These are phyloP conservation scores for Trichomalopsis sarcophagae DNA, from an alignment of 1,140 invertebrate genomes.

Conservation along the genomic window DNA sequence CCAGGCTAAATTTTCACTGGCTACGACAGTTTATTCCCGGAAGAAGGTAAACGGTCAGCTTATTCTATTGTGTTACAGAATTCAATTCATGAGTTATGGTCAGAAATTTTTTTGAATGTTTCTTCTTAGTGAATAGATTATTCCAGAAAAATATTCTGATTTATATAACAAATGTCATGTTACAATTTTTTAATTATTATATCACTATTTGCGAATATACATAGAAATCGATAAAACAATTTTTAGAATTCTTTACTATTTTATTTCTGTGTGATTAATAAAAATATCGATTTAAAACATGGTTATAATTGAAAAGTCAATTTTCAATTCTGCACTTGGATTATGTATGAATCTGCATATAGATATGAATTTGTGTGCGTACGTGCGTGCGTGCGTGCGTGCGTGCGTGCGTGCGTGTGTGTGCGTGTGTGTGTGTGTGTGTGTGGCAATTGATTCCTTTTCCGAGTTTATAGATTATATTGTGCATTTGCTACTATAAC, in stretches of 20 bases:
- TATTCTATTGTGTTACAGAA: conserved; percentile 14
- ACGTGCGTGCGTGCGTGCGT: no score
- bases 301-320: no score
- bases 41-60: conserved; percentile 29
- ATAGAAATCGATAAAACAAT: not conserved
- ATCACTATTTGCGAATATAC: not conserved
- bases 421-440: no score
- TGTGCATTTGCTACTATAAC: no score
- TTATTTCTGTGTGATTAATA: no score
- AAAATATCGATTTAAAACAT: no score
- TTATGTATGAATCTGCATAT: no score
- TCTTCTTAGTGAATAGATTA: not conserved
- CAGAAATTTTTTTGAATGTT: not conserved
- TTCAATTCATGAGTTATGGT: conserved; percentile 38
- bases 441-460: no score
- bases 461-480: no score
- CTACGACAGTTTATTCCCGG: conserved; percentile 30
- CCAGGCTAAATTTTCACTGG: conserved; percentile 31
- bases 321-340: no score
- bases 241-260: no score
- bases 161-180: conserved; percentile 38
- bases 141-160: not conserved
- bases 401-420: no score
- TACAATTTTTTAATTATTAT: not conserved
- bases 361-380: not conserved